These are phyloP conservation scores for Arbacia lixula DNA, from an alignment of 53 echinoderm and acorn worm genomes.

Conservation along the genomic window DNA sequence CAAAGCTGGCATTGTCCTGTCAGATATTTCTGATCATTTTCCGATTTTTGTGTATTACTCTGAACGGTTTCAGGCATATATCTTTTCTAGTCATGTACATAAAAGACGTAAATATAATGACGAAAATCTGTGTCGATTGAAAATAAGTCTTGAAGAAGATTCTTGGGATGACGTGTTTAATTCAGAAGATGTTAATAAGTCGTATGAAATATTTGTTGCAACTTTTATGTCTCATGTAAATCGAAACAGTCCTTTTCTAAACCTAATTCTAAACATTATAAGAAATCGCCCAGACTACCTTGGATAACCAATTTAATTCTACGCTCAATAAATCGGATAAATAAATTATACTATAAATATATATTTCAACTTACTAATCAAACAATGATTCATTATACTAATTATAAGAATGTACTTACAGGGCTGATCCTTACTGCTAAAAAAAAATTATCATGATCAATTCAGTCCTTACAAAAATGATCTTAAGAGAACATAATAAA, in stretches of 20 bases:
- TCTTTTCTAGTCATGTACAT: background rate
- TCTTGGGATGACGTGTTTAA: background rate
- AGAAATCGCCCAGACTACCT: constrained; percentile 2
- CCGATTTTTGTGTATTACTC: background rate
- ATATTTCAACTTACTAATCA: background rate
- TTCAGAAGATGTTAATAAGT: background rate
- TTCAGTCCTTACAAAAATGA: constrained; percentile 11
- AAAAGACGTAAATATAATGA: constrained; percentile 15
- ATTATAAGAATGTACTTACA: background rate
- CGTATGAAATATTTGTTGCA: constrained; percentile 1
- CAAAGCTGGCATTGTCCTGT: constrained; percentile 1
- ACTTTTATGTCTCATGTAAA: constrained; percentile 3
- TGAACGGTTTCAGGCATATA: constrained; percentile 1
- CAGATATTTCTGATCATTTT: constrained; percentile 26
- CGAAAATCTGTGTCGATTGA: constrained; percentile 2
- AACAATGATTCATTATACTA: background rate
- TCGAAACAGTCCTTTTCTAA: background rate
- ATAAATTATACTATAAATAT: background rate
- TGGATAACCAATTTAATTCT: constrained; percentile 5
- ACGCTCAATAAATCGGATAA: constrained; percentile 7
- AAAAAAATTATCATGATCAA: constrained; percentile 1
- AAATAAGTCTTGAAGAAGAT: background rate
- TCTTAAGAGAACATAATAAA: constrained; percentile 14
- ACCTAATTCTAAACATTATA: constrained; percentile 8
- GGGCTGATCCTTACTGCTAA: background rate